Evolutionary conservation across 1,140 invertebrate genomes (phyloP), one percentile per base, ranked within the genome.

Genomic region (Bombus vancouverensis): DNA sequence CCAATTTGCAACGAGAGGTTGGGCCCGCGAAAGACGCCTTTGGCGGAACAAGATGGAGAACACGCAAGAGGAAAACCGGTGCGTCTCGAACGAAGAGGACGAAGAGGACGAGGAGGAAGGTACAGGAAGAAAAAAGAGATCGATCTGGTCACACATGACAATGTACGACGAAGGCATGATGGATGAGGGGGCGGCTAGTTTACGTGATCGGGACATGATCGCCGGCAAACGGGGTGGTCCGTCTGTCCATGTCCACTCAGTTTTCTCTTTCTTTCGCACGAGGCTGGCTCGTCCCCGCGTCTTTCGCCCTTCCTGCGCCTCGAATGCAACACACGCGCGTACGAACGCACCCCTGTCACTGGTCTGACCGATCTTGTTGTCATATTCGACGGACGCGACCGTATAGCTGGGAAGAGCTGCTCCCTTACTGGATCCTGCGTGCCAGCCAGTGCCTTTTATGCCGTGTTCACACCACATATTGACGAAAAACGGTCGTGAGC

Each of bases 101-200:
- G 47, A 53, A 22, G 18, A 53, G 15, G 39, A 59, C 13, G 66
- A 5, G 13, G n/a, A 74, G 32, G n/a, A 78, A 34, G 87, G 37
- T 34, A 68, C 13, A 70, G 39, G 62, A 75, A 37, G 68, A 73
- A 81, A 73, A 72, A 82, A 72, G 70, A 80, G 74, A 85, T 86
- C 77, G 88, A 4, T 83, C 78, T 85, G 87, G 88, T 91, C 87
- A 87, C 91, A 92, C 83, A 85, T 90, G 92, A 92, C 91, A 93
- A 89, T 88, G 85, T 82, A 91, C 87, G 89, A 92, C 90, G 91
- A 92, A 91, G 92, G 91, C 88, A 94, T 95, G 95, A 95, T 95
- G 93, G 95, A 95, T 95, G 94, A 95, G 93, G 90, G 92, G 93
- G 94, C 94, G 95, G 94, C 93, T 93, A 95, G 93, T 95, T 95